Conservation (phyloP, 2,113 vertebrate genomes). For the Phyllostomus hastatus region DNA sequence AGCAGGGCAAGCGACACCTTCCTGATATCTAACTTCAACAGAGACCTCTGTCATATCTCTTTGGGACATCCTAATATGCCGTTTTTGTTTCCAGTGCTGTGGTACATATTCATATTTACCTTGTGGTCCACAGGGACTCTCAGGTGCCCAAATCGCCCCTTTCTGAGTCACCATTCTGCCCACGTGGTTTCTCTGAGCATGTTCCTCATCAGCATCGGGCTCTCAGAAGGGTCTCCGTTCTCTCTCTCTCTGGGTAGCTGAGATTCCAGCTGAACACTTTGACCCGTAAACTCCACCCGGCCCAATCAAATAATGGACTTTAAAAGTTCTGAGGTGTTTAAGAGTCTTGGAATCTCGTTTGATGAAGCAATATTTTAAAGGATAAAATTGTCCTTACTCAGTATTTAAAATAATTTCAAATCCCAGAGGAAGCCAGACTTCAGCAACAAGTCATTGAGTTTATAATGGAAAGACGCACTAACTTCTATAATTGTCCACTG, state of each 20-base stretch:
- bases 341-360: not conserved
- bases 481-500: not conserved
- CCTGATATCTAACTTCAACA: not conserved
- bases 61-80: not conserved
- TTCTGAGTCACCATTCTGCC: not conserved
- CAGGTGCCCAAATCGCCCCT: not conserved
- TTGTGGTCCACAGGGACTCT: not conserved
- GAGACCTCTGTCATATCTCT: not conserved
- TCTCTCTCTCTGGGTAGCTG: not conserved
- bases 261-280: not conserved
- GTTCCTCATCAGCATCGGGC: not conserved
- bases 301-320: not conserved
- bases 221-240: not conserved
- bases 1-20: not conserved
- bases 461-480: not conserved
- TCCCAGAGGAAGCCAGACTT: not conserved
- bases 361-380: not conserved
- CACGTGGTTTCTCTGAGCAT: not conserved
- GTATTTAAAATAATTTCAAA: constrained; percentile 53
- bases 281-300: not conserved
- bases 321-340: not conserved
- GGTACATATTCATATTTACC: not conserved
- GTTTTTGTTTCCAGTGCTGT: not conserved
- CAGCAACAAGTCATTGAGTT: not conserved
- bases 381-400: not conserved